phyloP scores from a whole-genome alignment of 2,888 invertebrate genomes.

The Meteorus colon region DNA sequence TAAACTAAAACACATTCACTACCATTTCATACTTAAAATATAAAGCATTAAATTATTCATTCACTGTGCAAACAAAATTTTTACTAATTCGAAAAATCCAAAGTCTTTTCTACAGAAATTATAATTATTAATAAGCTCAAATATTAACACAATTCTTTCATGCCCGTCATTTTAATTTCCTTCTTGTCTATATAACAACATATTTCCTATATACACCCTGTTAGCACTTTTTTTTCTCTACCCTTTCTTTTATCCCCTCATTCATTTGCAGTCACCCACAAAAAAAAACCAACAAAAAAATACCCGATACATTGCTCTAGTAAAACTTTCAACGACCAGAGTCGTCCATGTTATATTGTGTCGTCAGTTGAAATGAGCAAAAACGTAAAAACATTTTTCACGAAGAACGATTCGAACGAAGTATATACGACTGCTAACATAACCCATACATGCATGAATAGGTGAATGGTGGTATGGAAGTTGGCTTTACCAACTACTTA shows the following conservation, averaged over 20 bases:
- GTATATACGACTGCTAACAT: constrained; percentile 12
- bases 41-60: no score
- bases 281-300: neutral
- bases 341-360: neutral
- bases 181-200: no score
- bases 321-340: constrained; percentile 6
- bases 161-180: no score
- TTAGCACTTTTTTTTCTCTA: neutral
- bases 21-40: no score
- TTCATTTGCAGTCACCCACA: neutral
- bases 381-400: constrained; percentile 24
- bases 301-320: neutral
- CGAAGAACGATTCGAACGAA: neutral
- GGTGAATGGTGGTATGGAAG: neutral
- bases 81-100: no score
- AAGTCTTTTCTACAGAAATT: no score
- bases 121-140: no score
- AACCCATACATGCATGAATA: constrained; percentile 8
- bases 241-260: no score
- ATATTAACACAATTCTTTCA: no score
- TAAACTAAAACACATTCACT: no score
- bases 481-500: neutral
- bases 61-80: no score
- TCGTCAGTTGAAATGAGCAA: constrained; percentile 24
- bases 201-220: no score